Base-by-base conservation (phyloP, 2,797 vertebrate genomes). In the Clarias pachynema region DNA sequence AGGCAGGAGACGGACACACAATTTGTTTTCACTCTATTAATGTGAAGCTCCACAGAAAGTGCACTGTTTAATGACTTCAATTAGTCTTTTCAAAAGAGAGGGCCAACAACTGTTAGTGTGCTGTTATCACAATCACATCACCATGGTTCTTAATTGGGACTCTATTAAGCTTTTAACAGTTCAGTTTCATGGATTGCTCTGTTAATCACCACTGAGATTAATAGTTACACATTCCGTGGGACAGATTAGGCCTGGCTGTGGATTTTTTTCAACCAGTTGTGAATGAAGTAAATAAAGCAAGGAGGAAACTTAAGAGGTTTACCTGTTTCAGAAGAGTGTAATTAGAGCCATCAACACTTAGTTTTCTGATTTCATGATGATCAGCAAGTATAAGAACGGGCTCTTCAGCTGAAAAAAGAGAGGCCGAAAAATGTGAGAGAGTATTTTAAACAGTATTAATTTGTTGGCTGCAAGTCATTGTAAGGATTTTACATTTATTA, bases 301-400 rank as follows among this genome's bases (percentile, higher is more conserved):
- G 40, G 26, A 60, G 15, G 62, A 31, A 69, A 82, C 0, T 16
- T 20, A 72, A 26, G 14, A 26, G 59, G 37, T 73, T 88, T 90
- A 98, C 98, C 97, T 99, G 98, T 93, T 99, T 99, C 91, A 99
- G 91, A 90, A 99, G 97, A 89, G 98, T 99, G 92, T 99, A 99
- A 93, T 99, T 99, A 86, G 97, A 98, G 88, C 98, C 98, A 90
- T 99, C 98, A 29, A 97, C 97, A 89, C 96, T 99, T 90, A 99
- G 96, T 96, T 98, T 99, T 90, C 98, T 96, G 91, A 99, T 99
- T 93, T 99, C 98, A 87, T 99, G 98, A 93, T 99, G 98, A 93
- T 99, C 98, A 29, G 98, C 98, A 93, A 99, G 96, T 90, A 99
- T 97, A 90, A 99, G 96, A 91, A 99, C 97, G 62, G 98, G 97